These are phyloP conservation scores for Hyles euphorbiae DNA, from an alignment of 1,140 invertebrate species.

Conservation along the genomic window DNA sequence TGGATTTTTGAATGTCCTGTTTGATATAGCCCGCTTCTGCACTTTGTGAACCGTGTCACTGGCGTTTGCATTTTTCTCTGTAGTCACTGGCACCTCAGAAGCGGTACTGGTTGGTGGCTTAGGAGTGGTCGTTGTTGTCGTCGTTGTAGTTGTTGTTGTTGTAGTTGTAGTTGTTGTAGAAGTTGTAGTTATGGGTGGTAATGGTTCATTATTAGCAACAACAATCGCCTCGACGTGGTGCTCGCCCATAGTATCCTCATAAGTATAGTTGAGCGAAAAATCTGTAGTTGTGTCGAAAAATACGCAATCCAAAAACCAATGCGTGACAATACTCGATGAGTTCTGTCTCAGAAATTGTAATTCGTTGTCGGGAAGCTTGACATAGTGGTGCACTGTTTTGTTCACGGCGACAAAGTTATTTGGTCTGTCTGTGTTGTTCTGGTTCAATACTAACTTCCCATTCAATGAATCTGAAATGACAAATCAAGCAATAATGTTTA, in stretches of 20 bases:
- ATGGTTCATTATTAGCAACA: slow-evolving; percentile 79
- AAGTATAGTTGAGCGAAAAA: slow-evolving; percentile 79
- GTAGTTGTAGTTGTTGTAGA: slow-evolving; percentile 77
- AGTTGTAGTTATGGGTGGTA: slow-evolving; percentile 77
- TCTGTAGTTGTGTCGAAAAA: slow-evolving; percentile 80
- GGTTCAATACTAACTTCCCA: slow-evolving; percentile 78
- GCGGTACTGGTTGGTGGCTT: slow-evolving; percentile 28
- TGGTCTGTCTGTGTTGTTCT: slow-evolving; percentile 76
- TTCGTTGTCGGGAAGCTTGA: slow-evolving; percentile 78
- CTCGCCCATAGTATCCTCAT: slow-evolving; percentile 76
- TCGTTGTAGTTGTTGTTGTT: slow-evolving; percentile 70
- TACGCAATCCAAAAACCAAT: slow-evolving; percentile 87
- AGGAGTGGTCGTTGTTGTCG: slow-evolving; percentile 54
- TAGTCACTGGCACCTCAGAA: slow-evolving; percentile 26
- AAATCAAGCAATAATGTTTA: no score
- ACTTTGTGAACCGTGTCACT: slow-evolving; percentile 28
- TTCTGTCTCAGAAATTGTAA: slow-evolving; percentile 76
- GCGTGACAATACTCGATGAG: slow-evolving; percentile 79
- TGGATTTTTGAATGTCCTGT: slow-evolving; percentile 26
- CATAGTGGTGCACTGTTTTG: slow-evolving; percentile 75
- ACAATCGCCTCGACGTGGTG: slow-evolving; percentile 83
- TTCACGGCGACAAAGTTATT: slow-evolving; percentile 79
- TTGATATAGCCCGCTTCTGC: slow-evolving; percentile 37
- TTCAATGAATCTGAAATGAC: slow-evolving; percentile 77
- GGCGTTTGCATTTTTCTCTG: slow-evolving; percentile 12